Base-by-base conservation (phyloP, 1,140 invertebrate genomes). In the Camponotus vicinus region DNA sequence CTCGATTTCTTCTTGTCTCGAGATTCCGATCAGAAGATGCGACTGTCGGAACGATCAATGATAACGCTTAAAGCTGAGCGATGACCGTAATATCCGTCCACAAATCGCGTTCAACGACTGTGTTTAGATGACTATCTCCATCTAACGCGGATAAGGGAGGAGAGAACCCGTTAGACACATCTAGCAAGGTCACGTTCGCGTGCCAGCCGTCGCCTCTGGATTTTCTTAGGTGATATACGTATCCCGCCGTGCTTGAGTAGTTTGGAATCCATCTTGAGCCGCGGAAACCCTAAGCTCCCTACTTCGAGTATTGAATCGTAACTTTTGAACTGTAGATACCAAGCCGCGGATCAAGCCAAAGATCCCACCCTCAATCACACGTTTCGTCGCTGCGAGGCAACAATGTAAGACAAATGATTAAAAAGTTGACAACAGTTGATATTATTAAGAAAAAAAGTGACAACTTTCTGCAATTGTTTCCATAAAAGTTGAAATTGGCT, bases 61-160 rank as follows among this genome's bases (percentile, higher is more conserved):
- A 49, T 80, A 69, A 82, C 32, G 37, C 11, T 67, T 80, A 49
- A 61, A 71, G 49, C 63, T 67, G 84, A 85, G 15, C 76, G 77
- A 80, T 80, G 75, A 73, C 79, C 69, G 21, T 57, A 83, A 83
- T 83, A 83, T 83, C 79, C 79, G 79, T 83, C 69, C 55, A 73
- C 79, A 73, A 75, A 73, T 83, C 40, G 69, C 69, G 79, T 83
- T 83, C 69, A 75, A 83, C 55, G 79, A 75, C 67, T 75, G 55
- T 83, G 55, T 75, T 61, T 61, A 75, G 79, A 83, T 83, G 45
- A 37, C 49, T 32, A 83, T 83, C 79, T 82, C 79, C 73, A 82
- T 82, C 79, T 63, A 45, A 52, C 15, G 27, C 32, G 13, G 67
- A 49, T 83, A 63, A 75, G 55, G 37, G 27, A 21, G 42, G n/a